phyloP scores from a whole-genome alignment of 2,888 invertebrate species.

The Molanna angustata region DNA sequence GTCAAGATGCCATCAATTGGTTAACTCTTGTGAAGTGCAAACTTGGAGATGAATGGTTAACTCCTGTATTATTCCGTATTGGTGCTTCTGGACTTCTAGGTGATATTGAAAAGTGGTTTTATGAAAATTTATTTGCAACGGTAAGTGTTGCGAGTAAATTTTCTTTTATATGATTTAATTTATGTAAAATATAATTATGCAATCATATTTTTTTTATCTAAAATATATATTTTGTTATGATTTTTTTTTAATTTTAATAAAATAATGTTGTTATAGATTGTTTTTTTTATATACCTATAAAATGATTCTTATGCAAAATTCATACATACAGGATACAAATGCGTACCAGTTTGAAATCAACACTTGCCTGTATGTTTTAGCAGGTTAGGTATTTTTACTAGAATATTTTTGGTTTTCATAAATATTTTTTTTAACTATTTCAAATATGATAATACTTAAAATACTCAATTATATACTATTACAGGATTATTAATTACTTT shows the following conservation, averaged over 20 bases:
- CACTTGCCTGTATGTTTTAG: too few species aligned
- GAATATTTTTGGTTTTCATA: too few species aligned
- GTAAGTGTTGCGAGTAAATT: neutral
- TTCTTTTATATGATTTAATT: neutral
- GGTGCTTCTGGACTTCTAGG: conserved; percentile 91
- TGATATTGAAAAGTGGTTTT: conserved; percentile 65
- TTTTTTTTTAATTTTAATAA: neutral
- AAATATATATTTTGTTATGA: neutral
- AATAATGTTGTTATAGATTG: neutral
- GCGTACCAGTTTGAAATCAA: too few species aligned
- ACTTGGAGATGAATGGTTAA: conserved; percentile 84
- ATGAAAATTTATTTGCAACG: conserved; percentile 38
- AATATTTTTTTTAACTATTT: too few species aligned
- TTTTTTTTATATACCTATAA: too few species aligned
- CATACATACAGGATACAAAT: too few species aligned
- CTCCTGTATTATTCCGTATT: conserved; percentile 78
- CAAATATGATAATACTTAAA: too few species aligned
- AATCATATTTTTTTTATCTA: neutral
- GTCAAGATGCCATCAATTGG: conserved; percentile 85
- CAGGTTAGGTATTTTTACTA: too few species aligned
- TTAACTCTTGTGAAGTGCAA: conserved; percentile 78
- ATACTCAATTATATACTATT: too few species aligned
- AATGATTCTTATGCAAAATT: too few species aligned
- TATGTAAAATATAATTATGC: neutral
- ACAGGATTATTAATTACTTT: too few species aligned